These are phyloP conservation scores for Euplexia lucipara DNA, from an alignment of 2,888 invertebrate genomes.

Conservation along the genomic window DNA sequence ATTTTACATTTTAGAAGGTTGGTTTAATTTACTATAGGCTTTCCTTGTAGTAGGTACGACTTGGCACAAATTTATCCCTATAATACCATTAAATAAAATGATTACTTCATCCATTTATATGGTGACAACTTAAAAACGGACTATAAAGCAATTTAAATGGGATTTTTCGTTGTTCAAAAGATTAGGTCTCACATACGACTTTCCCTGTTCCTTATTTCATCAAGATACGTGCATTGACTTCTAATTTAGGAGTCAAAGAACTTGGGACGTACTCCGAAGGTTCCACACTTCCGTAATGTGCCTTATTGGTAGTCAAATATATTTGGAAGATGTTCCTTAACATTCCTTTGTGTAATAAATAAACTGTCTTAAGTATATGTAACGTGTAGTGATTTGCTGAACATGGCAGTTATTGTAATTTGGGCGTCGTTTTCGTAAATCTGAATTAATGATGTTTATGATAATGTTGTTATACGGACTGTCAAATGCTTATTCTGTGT, in stretches of 20 bases:
- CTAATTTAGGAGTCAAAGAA: slow-evolving; percentile 32
- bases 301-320: slow-evolving; percentile 27
- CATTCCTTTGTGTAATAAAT: slow-evolving; percentile 40
- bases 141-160: background rate
- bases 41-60: background rate
- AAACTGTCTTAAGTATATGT: background rate
- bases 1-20: background rate
- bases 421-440: slow-evolving; percentile 43
- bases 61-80: background rate
- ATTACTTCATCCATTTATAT: background rate
- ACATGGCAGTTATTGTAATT: slow-evolving; percentile 38
- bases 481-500: slow-evolving; percentile 7
- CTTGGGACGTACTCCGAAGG: slow-evolving; percentile 31
- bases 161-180: slow-evolving; percentile 11
- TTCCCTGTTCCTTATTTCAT: slow-evolving; percentile 50
- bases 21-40: background rate
- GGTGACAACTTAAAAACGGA: background rate
- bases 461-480: slow-evolving; percentile 14
- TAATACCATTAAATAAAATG: no score
- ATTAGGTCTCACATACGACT: background rate
- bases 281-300: slow-evolving; percentile 28
- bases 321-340: slow-evolving; percentile 21
- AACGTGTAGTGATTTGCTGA: slow-evolving; percentile 24
- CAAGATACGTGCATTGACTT: slow-evolving; percentile 50
- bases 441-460: slow-evolving; percentile 43